Percentiles rank a stretch among this genome's conserved stretches.
Conservation (phyloP, 2,797 vertebrate species). For the Lycodopsis pacificus region DNA sequence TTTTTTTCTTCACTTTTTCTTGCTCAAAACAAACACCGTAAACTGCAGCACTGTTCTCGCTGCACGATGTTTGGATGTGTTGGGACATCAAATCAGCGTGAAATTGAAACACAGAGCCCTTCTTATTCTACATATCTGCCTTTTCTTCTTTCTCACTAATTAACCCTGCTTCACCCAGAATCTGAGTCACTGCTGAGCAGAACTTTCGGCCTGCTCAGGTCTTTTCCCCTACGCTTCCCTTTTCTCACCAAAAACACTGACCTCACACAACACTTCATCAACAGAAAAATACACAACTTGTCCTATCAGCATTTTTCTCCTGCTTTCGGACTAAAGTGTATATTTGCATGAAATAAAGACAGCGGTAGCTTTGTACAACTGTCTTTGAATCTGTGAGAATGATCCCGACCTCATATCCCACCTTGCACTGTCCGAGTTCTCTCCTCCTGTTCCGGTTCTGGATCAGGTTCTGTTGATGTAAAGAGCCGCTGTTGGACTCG, state of each 20-base stretch:
- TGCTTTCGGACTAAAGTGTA: conserved; percentile 32
- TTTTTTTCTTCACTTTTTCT: conserved; percentile 1
- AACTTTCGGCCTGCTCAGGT: conserved; percentile 52
- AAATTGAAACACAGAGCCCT: conserved; percentile 5
- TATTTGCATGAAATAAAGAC: conserved; percentile 22
- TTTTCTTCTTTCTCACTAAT: conserved; percentile 37
- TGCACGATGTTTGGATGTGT: conserved; percentile 2
- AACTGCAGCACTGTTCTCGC: neutral
- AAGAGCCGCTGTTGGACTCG: conserved; percentile 62
- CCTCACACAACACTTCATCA: conserved; percentile 50
- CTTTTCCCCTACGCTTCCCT: conserved; percentile 17
- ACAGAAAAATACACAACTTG: conserved; percentile 54
- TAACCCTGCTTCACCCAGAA: conserved; percentile 43
- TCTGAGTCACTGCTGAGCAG: conserved; percentile 52
- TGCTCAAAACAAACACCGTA: neutral
- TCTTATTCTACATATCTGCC: neutral
- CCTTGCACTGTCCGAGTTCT: conserved; percentile 61
- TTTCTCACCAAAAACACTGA: conserved; percentile 62
- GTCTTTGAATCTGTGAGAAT: conserved; percentile 58
- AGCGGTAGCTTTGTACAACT: conserved; percentile 42
- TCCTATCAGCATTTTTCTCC: conserved; percentile 58
- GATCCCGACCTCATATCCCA: conserved; percentile 59
- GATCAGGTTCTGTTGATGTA: conserved; percentile 78
- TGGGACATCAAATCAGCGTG: neutral
- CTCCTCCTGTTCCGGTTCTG: conserved; percentile 64